Conservation (phyloP, 2,888 invertebrate genomes). For the Drosophila pegasa region DNA sequence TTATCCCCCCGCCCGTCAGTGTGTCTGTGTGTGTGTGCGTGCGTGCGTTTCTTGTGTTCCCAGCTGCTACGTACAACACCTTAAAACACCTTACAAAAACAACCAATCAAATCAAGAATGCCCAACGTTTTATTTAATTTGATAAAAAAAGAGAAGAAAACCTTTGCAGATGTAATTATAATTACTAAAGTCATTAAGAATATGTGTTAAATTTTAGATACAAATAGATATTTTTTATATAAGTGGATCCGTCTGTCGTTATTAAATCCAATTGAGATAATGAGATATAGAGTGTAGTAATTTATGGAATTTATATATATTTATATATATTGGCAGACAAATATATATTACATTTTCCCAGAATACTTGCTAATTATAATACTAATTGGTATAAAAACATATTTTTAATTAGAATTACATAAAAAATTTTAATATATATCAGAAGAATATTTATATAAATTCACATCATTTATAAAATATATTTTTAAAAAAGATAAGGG, state of each 20-base stretch:
- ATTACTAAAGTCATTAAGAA: neutral
- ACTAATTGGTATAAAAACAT: too few species aligned
- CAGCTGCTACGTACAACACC: constrained; percentile 36
- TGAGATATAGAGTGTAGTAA: neutral
- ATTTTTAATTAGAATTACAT: neutral
- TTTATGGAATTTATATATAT: too few species aligned
- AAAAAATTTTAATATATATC: neutral
- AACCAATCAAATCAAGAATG: constrained; percentile 33
- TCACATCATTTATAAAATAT: neutral
- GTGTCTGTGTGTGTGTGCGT: constrained; percentile 36
- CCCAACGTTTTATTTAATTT: constrained; percentile 19
- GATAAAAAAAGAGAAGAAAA: neutral
- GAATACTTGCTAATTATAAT: too few species aligned
- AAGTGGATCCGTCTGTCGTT: neutral
- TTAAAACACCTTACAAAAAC: constrained; percentile 3
- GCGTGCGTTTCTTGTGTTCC: constrained; percentile 46
- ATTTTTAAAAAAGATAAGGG: neutral
- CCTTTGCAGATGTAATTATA: constrained; percentile 32
- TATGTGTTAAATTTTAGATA: too few species aligned
- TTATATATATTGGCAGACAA: neutral
- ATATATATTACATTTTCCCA: too few species aligned
- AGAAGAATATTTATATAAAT: neutral
- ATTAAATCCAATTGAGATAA: neutral
- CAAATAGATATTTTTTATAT: neutral
- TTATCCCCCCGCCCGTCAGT: constrained; percentile 27